phyloP scores from a whole-genome alignment of 2,888 invertebrate species.

The Nysson spinosus region DNA sequence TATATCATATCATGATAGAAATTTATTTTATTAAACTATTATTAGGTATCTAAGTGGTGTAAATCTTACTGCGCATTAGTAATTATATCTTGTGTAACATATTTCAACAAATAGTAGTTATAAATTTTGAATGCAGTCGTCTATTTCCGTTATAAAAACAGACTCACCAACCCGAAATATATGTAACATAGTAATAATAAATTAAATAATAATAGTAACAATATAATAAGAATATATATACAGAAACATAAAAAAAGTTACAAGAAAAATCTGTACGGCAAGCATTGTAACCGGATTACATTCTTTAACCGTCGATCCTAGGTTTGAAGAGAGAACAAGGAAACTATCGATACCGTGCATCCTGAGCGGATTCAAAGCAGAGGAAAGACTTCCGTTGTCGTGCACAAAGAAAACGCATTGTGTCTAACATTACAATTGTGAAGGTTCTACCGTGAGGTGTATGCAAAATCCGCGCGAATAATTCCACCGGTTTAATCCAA shows the following conservation, averaged over 20 bases:
- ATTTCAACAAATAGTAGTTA: too few species aligned
- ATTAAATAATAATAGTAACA: too few species aligned
- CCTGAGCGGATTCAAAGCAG: constrained; percentile 29
- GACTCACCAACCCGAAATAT: too few species aligned
- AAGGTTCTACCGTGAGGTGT: constrained; percentile 37
- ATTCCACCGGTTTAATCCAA: constrained; percentile 62
- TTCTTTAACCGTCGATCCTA: constrained; percentile 41
- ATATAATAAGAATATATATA: not conserved
- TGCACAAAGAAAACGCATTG: constrained; percentile 42
- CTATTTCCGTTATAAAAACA: too few species aligned
- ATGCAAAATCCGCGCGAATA: constrained; percentile 62
- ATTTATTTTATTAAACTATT: too few species aligned
- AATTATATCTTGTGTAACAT: too few species aligned
- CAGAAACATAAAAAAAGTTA: not conserved
- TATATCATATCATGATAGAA: too few species aligned
- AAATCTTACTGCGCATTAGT: too few species aligned
- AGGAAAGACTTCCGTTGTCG: constrained; percentile 50
- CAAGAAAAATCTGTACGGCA: constrained; percentile 25
- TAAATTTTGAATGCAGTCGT: too few species aligned
- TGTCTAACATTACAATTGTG: constrained; percentile 39
- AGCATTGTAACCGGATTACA: constrained; percentile 53
- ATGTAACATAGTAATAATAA: too few species aligned
- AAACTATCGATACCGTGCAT: constrained; percentile 50
- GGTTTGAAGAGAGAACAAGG: constrained; percentile 36
- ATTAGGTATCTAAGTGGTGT: too few species aligned